These are phyloP conservation scores for Myzus persicae DNA, from an alignment of 1,140 invertebrate genomes.

Conservation along the genomic window DNA sequence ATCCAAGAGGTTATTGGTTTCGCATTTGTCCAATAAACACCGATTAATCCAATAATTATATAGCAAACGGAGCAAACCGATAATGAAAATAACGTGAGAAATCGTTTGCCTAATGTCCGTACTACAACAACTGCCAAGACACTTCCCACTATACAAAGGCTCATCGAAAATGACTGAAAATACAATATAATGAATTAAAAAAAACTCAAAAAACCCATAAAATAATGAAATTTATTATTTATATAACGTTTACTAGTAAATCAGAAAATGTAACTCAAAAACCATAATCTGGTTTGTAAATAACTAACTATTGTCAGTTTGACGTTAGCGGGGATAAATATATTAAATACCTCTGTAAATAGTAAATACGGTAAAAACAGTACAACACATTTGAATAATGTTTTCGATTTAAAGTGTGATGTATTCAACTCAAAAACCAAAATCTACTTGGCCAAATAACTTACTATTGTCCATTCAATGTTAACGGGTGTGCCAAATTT, in stretches of 20 bases:
- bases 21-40: neutral
- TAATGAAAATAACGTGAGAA: neutral
- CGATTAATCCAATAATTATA: neutral
- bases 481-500: constrained; percentile 23
- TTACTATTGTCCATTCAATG: constrained; percentile 22
- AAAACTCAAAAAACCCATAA: neutral
- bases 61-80: constrained; percentile 7
- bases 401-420: too few species aligned
- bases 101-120: neutral
- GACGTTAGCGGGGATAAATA: constrained; percentile 19
- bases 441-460: neutral
- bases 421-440: neutral
- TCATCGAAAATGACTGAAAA: neutral
- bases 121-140: neutral
- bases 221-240: neutral
- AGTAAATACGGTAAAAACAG: too few species aligned
- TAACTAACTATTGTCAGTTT: constrained; percentile 28
- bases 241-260: neutral
- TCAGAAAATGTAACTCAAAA: neutral
- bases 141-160: neutral
- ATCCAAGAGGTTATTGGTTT: constrained; percentile 13
- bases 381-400: too few species aligned
- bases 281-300: neutral
- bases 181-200: neutral
- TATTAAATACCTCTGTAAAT: too few species aligned